Percentiles rank a stretch among this genome's conserved stretches.
These are phyloP conservation scores for Cyanoramphus novaezelandiae DNA, from an alignment of 2,113 vertebrate genomes.

Conservation along the genomic window DNA sequence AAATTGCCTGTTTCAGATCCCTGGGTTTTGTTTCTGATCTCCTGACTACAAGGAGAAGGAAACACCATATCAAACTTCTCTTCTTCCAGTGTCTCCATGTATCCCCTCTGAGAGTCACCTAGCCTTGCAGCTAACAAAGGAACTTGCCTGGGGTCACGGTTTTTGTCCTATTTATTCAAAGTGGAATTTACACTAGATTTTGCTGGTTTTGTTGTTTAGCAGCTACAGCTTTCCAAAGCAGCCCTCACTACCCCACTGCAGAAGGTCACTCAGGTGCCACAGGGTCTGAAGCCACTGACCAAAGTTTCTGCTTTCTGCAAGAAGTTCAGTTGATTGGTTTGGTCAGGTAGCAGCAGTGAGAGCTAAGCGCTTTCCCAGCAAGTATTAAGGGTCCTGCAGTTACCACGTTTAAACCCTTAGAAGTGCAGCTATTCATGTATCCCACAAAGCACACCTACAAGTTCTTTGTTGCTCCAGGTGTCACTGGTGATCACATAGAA, in stretches of 20 bases:
- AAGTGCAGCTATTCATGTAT: neutral
- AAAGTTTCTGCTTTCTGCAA: neutral
- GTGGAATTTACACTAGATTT: neutral
- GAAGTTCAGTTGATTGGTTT: neutral
- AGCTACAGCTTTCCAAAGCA: neutral
- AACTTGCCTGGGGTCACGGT: neutral
- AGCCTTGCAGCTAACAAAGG: neutral
- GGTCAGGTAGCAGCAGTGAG: neutral
- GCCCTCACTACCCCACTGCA: neutral
- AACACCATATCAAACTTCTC: neutral
- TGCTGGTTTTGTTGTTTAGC: neutral
- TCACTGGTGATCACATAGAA: neutral
- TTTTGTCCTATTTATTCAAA: neutral
- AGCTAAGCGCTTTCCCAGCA: neutral
- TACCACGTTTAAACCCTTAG: neutral
- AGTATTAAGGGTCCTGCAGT: neutral
- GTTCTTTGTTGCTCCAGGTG: accelerated
- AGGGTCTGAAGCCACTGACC: neutral
- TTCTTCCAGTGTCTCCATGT: neutral
- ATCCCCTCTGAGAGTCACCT: neutral
- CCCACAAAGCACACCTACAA: accelerated
- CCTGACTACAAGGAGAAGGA: neutral
- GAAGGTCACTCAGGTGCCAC: neutral
- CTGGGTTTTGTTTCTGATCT: neutral
- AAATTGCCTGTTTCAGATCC: neutral